Base-by-base conservation (phyloP, 2,113 vertebrate species). In the Carassius auratus region DNA sequence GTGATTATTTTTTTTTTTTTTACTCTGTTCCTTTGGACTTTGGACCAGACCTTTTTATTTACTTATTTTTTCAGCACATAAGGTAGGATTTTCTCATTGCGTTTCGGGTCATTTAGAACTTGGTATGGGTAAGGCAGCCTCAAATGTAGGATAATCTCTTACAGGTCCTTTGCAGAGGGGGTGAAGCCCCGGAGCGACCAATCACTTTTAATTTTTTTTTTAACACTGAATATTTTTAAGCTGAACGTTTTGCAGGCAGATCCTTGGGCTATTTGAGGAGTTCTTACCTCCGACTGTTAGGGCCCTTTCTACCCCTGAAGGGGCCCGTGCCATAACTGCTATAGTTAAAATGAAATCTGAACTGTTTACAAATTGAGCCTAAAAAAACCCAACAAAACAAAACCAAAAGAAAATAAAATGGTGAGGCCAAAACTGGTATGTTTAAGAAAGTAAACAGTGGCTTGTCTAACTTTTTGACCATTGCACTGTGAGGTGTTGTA, bases 291-390 rank as follows among this genome's bases (percentile, higher is more conserved):
- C 93, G 94, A 96, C 95, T 94, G 89, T 95, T 95, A 94, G 92
- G 95, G 96, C 96, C 93, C 93, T 93, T 95, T 94, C 89, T 96
- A 95, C 95, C 97, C 96, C 96, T 95, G 93, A 94, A 93, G 93
- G 96, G 97, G 97, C 97, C 98, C 97, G 95, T 93, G 94, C 94
- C 95, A 94, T 96, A 90, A 93, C 96, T 96, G 95, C 96, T 96
- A 38, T 38, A 96, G 94, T 90, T 90, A 93, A n/a, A n/a, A n/a
- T 93, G 87, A 85, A 80, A 48, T 92, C 92, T 91, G 94, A 93
- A 94, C 95, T 96, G 93, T 95, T 95, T 95, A 95, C 95, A 96
- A 96, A 96, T 96, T 97, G 94, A 94, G 93, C 90, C 93, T 90
- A 91, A 95, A 93, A 94, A 95, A 91, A 91, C n/a, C n/a, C n/a